phyloP scores from a whole-genome alignment of 2,113 vertebrate species.

The Willisornis vidua region DNA sequence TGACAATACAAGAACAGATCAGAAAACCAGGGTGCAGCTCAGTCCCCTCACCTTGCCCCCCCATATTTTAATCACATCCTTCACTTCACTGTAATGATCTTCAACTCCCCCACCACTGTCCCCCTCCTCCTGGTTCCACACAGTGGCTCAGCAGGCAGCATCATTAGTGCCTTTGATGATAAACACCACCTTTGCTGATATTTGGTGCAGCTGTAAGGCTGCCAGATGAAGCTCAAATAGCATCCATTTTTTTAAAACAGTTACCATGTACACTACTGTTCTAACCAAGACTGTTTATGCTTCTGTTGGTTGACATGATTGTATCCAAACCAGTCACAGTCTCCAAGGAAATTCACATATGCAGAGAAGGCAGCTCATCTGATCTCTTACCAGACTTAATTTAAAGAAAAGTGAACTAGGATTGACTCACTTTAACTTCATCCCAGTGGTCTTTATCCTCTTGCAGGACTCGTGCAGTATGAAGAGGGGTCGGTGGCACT shows the following conservation, averaged over 20 bases:
- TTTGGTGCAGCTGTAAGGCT: background rate
- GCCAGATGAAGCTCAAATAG: background rate
- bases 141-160: background rate
- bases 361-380: background rate
- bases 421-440: slow-evolving; percentile 91
- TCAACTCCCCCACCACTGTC: background rate
- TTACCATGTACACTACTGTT: background rate
- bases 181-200: background rate
- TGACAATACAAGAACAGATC: background rate
- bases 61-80: background rate
- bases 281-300: background rate
- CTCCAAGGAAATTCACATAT: background rate
- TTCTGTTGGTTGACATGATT: background rate
- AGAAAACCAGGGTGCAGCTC: background rate
- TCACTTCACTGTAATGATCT: background rate
- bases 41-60: background rate
- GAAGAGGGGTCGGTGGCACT: slow-evolving; percentile 93
- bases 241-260: background rate
- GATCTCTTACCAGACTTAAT: background rate
- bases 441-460: slow-evolving; percentile 98
- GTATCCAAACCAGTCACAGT: background rate
- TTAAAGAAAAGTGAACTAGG: background rate
- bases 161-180: background rate
- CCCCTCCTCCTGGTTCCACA: background rate
- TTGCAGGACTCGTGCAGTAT: slow-evolving; percentile 92